Evolutionary conservation across 1,140 invertebrate genomes (phyloP).

Genomic region (Drosophila setifemur): DNA sequence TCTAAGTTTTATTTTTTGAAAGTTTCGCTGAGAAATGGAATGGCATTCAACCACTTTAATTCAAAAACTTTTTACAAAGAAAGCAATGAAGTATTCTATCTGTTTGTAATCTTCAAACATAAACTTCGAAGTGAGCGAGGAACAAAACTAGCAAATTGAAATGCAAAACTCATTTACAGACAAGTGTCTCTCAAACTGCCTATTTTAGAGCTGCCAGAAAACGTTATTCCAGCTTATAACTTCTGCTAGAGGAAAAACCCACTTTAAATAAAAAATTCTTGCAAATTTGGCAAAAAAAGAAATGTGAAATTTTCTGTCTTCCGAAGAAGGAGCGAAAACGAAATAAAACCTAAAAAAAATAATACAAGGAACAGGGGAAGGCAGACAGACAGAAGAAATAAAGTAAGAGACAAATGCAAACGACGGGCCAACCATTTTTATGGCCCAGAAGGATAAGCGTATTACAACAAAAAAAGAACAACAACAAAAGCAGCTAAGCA

Average conservation of each 20-base stretch:
- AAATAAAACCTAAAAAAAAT: conserved; percentile 22
- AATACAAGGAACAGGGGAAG: conserved; percentile 2
- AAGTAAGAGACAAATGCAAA: conserved; percentile 58
- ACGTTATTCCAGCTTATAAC: not conserved
- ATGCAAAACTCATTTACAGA: conserved; percentile 56
- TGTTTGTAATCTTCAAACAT: not conserved
- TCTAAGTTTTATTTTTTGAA: not conserved
- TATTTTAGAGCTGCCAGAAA: not conserved
- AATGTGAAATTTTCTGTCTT: conserved; percentile 39
- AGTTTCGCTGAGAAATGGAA: not conserved
- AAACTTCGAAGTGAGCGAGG: not conserved
- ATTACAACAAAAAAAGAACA: conserved; percentile 54
- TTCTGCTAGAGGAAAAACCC: not conserved
- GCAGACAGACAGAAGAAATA: conserved; percentile 19
- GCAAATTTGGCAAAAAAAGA: conserved; percentile 40
- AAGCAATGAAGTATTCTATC: conserved; percentile 1
- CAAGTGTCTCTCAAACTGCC: conserved; percentile 42
- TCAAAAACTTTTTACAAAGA: conserved; percentile 24
- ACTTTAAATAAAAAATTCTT: conserved; percentile 66
- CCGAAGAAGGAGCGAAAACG: conserved; percentile 21
- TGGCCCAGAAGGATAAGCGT: conserved; percentile 66
- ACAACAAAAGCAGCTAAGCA: not conserved
- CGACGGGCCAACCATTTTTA: conserved; percentile 65
- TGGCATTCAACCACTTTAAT: conserved; percentile 12
- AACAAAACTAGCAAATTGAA: conserved; percentile 57